Evolutionary conservation across 1,140 invertebrate species (phyloP).

Genomic region (Stegodyphus mimosarum): DNA sequence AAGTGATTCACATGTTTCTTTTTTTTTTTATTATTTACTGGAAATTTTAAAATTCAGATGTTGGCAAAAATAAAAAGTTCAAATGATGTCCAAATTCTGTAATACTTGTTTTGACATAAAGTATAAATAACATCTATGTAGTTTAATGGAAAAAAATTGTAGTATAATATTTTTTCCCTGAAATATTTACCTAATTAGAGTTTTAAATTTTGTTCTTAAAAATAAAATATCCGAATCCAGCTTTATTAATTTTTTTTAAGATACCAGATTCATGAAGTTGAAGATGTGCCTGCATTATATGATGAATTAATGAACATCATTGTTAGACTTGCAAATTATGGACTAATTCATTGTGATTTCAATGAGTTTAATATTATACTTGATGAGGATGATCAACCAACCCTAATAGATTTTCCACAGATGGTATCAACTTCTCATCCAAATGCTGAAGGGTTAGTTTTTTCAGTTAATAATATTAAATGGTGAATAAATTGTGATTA

Average conservation of each 20-base stretch:
- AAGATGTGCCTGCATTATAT: conserved; percentile 84
- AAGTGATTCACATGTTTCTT: no score
- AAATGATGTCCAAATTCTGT: no score
- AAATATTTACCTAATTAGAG: no score
- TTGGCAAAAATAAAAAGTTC: no score
- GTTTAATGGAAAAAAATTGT: not conserved
- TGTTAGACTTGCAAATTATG: conserved; percentile 88
- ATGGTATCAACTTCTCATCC: conserved; percentile 95
- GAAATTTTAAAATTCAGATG: no score
- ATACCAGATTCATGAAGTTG: conserved; percentile 83
- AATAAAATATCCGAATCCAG: no score
- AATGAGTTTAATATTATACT: conserved; percentile 99
- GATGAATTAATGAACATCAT: conserved; percentile 97
- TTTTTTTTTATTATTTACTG: no score
- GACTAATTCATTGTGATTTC: conserved; percentile 98
- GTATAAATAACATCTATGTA: not conserved
- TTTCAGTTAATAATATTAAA: not conserved
- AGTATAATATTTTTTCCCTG: no score
- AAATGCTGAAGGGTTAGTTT: conserved; percentile 84
- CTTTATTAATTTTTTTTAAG: conserved; percentile 69
- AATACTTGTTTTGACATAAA: no score
- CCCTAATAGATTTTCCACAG: conserved; percentile 99
- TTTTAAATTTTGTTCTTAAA: not conserved
- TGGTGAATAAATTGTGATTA: not conserved
- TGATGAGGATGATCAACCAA: conserved; percentile 79